Conservation (phyloP, 2,113 vertebrate species). For the Danionella cerebrum region DNA sequence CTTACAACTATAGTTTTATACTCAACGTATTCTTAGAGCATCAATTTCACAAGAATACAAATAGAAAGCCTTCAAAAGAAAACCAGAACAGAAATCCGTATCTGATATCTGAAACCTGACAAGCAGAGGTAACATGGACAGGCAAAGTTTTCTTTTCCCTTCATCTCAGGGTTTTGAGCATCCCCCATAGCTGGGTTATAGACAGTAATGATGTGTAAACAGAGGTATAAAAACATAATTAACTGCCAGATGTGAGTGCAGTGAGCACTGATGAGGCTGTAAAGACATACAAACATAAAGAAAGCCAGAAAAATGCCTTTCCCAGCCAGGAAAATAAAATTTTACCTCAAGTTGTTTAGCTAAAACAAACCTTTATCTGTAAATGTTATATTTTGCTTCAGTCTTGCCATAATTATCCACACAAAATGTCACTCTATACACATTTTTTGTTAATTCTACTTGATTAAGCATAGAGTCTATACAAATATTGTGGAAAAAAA, state of each 20-base stretch:
- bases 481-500: too few species aligned
- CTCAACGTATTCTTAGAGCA: too few species aligned
- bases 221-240: constrained; percentile 5
- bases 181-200: background rate
- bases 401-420: too few species aligned
- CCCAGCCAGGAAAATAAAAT: too few species aligned
- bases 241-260: constrained; percentile 10
- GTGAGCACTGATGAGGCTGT: background rate
- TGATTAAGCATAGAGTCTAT: too few species aligned
- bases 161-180: background rate
- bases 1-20: too few species aligned
- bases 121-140: background rate
- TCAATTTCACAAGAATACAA: too few species aligned
- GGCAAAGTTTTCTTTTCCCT: background rate
- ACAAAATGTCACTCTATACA: too few species aligned
- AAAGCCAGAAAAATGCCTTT: background rate
- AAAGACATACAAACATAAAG: background rate
- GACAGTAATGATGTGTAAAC: constrained; percentile 49
- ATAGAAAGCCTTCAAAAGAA: background rate
- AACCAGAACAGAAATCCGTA: background rate
- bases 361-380: too few species aligned
- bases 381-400: too few species aligned
- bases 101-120: background rate
- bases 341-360: too few species aligned
- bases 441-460: too few species aligned